Evolutionary conservation across 2,888 invertebrate species (phyloP).

Genomic region (Drosophila paramelanica): DNA sequence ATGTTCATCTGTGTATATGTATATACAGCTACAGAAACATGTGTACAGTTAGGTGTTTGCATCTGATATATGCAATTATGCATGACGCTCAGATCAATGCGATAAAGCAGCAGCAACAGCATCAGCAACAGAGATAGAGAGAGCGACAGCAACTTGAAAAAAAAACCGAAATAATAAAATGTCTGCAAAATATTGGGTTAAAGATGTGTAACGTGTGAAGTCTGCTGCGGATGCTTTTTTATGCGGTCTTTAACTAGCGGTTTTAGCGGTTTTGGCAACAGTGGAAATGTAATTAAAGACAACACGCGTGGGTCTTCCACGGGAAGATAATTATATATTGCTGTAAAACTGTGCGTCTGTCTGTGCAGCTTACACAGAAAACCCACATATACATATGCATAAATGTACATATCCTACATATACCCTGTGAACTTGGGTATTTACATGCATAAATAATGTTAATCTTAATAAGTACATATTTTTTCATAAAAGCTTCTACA

Average conservation of each 20-base stretch:
- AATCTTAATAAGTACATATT: not conserved
- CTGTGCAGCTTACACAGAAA: not conserved
- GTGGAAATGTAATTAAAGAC: constrained; percentile 19
- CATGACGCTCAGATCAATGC: constrained; percentile 62
- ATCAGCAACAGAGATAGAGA: constrained; percentile 15
- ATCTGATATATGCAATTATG: constrained; percentile 78
- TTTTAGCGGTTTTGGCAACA: constrained; percentile 8
- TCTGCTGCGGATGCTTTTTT: constrained; percentile 17
- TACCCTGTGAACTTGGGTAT: not conserved
- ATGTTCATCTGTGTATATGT: constrained; percentile 14
- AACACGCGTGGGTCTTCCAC: not conserved
- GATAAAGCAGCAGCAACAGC: constrained; percentile 43
- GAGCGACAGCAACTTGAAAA: constrained; percentile 19
- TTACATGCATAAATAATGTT: not conserved
- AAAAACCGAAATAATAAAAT: constrained; percentile 13
- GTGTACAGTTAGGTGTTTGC: constrained; percentile 71
- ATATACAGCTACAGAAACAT: constrained; percentile 7
- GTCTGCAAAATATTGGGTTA: constrained; percentile 58
- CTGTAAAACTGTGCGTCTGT: not conserved
- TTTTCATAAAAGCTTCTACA: not conserved
- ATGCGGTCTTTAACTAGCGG: constrained; percentile 6
- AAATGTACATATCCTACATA: not conserved
- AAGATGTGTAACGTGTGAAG: constrained; percentile 58
- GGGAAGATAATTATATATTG: not conserved
- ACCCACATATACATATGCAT: not conserved